These are phyloP conservation scores for Chloroclysta siterata DNA, from an alignment of 2,888 invertebrate genomes.

Conservation along the genomic window DNA sequence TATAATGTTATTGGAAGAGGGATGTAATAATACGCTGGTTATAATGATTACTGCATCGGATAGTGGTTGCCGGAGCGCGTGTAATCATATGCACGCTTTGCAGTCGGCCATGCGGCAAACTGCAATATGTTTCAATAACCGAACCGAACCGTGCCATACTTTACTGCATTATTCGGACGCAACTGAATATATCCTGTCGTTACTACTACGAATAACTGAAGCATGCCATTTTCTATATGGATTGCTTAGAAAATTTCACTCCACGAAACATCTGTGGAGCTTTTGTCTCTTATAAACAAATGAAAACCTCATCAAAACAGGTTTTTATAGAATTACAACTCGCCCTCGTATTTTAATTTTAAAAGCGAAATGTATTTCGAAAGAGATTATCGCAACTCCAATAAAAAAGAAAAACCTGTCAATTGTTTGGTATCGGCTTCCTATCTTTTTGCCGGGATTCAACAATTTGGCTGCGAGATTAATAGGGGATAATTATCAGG, in stretches of 20 bases:
- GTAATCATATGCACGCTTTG: constrained; percentile 1
- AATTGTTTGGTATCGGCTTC: constrained; percentile 42
- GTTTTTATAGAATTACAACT: constrained; percentile 17
- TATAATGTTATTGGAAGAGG: background rate
- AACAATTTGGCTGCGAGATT: constrained; percentile 67
- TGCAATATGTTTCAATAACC: constrained; percentile 15
- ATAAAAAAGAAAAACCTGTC: constrained; percentile 37
- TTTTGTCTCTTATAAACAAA: background rate
- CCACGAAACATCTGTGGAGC: too few relatives aligned
- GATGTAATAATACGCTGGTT: background rate
- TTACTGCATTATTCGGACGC: constrained; percentile 4
- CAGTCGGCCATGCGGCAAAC: constrained; percentile 4
- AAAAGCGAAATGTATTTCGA: constrained; percentile 19
- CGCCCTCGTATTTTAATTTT: constrained; percentile 14
- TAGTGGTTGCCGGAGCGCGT: background rate
- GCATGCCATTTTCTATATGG: background rate
- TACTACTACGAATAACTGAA: background rate
- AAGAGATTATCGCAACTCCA: constrained; percentile 23
- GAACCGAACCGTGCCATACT: constrained; percentile 5
- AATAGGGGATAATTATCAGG: constrained; percentile 71
- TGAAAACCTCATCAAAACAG: constrained; percentile 10
- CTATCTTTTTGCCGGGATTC: constrained; percentile 56
- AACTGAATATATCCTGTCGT: background rate
- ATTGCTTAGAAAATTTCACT: too few relatives aligned
- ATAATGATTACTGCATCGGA: background rate